Percentiles rank a stretch among this genome's conserved stretches.
phyloP scores from a whole-genome alignment of 2,888 invertebrate genomes.

The Lochmaea crataegi region DNA sequence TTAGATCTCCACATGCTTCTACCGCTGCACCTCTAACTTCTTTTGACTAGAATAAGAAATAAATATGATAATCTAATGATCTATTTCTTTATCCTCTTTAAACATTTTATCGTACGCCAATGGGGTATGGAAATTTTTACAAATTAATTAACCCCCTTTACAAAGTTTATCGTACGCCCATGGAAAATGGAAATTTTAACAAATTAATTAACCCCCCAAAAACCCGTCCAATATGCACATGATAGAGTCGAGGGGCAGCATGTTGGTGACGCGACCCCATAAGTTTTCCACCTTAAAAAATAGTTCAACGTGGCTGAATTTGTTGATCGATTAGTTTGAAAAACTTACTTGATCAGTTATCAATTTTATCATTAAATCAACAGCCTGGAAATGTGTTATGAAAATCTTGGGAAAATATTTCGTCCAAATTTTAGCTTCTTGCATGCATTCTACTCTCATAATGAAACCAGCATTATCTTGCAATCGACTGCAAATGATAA shows the following conservation, averaged over 20 bases:
- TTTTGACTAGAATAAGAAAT: slow-evolving; percentile 32
- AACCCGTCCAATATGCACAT: no score
- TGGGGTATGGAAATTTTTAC: no score
- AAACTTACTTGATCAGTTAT: slow-evolving; percentile 34
- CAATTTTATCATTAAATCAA: slow-evolving; percentile 30
- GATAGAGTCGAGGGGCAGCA: no score
- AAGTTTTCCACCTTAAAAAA: no score
- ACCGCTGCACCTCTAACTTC: slow-evolving; percentile 36
- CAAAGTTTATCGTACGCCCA: no score
- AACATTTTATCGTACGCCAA: no score
- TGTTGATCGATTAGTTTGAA: background rate
- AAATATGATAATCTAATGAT: background rate
- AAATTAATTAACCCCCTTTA: no score
- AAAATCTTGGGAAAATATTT: slow-evolving; percentile 39
- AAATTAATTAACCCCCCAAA: no score
- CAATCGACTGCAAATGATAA: slow-evolving; percentile 31
- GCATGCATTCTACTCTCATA: slow-evolving; percentile 38
- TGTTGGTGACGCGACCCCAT: no score
- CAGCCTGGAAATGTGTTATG: slow-evolving; percentile 28
- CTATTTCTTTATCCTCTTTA: background rate
- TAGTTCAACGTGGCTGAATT: no score
- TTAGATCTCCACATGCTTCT: slow-evolving; percentile 29
- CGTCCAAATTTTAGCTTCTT: slow-evolving; percentile 36
- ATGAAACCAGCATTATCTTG: slow-evolving; percentile 23
- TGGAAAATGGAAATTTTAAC: no score